Conservation (phyloP, 2,113 vertebrate genomes). For the Loxodonta africana region DNA sequence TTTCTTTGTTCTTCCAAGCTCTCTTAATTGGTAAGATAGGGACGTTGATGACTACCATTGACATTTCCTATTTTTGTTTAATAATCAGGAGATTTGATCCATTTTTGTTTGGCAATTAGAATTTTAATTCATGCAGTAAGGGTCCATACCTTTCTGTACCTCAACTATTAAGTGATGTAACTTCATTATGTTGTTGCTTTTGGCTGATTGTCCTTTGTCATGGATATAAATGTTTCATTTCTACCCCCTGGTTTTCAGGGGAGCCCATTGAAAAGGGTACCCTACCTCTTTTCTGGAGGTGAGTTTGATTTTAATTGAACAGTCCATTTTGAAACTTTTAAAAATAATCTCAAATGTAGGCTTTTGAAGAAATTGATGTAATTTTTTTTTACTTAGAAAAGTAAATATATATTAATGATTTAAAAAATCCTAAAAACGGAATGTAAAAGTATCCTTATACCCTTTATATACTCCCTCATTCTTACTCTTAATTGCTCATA, state of each 20-base stretch:
- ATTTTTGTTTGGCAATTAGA: conserved; percentile 31
- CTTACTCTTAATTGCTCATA: neutral
- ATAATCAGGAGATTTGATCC: conserved; percentile 32
- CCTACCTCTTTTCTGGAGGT: neutral
- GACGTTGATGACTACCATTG: neutral
- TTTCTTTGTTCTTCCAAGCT: conserved; percentile 5
- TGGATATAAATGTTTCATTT: conserved; percentile 14
- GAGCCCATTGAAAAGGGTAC: neutral
- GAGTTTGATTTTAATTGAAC: neutral
- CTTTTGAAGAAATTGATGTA: conserved; percentile 3
- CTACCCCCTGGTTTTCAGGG: neutral
- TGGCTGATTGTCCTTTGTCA: conserved; percentile 3
- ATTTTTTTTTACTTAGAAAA: conserved; percentile 43
- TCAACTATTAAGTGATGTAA: neutral
- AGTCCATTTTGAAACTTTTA: conserved; percentile 20
- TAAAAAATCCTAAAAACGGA: conserved; percentile 25
- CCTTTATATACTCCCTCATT: neutral
- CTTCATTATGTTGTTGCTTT: neutral
- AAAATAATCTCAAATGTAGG: neutral
- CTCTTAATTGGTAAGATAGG: neutral
- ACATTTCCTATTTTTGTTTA: conserved; percentile 24
- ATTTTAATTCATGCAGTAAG: conserved; percentile 1
- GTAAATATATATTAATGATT: neutral
- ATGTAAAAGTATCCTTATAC: neutral
- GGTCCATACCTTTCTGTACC: neutral